These are phyloP conservation scores for Nesoenas mayeri DNA, from an alignment of 2,113 vertebrate genomes.

Conservation along the genomic window DNA sequence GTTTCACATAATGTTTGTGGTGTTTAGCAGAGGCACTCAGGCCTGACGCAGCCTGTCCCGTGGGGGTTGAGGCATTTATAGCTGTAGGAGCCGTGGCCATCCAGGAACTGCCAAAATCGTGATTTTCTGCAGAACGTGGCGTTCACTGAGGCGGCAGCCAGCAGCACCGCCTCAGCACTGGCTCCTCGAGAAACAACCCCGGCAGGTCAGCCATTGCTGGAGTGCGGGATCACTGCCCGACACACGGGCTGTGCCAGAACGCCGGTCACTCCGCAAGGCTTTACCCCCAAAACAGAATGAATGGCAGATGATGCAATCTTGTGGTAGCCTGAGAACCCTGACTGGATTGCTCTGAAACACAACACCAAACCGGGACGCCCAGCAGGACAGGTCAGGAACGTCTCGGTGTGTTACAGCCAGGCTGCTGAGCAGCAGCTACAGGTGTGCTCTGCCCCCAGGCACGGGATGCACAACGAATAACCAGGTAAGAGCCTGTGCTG, in stretches of 20 bases:
- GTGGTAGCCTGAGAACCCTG: background rate
- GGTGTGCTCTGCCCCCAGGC: background rate
- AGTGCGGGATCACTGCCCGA: too few relatives aligned
- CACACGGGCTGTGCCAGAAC: background rate
- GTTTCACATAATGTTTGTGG: accelerated
- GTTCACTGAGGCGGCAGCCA: background rate
- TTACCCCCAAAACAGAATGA: background rate
- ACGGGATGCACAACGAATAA: background rate
- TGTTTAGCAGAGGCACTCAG: background rate
- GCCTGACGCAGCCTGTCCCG: accelerated
- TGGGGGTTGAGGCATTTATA: background rate
- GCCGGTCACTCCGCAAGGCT: background rate
- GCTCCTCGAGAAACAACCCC: background rate
- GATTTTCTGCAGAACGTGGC: background rate
- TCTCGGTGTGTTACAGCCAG: too few relatives aligned
- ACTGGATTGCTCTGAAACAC: background rate
- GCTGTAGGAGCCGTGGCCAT: accelerated
- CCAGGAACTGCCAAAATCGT: background rate
- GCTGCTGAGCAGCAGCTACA: too few relatives aligned
- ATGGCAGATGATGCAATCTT: background rate
- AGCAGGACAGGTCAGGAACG: too few relatives aligned
- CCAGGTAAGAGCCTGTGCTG: accelerated
- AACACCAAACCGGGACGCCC: background rate
- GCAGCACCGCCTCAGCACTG: background rate
- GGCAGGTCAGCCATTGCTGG: too few relatives aligned